Percentiles rank a stretch among this genome's conserved stretches.
Evolutionary conservation across 2,797 vertebrate species (phyloP).

Genomic region (Clarias pachynema): DNA sequence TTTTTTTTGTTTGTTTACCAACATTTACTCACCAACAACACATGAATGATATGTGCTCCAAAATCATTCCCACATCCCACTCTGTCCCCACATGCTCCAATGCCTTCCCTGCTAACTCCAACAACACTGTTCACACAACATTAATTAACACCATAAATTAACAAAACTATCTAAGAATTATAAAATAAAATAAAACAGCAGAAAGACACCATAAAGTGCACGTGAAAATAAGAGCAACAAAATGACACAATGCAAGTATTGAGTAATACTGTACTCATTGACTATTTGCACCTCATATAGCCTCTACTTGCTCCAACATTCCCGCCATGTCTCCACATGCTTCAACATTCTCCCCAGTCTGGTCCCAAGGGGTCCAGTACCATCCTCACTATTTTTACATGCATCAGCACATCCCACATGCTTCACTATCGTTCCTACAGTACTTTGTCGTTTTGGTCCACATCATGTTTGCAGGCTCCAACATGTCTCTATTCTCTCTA

Average conservation of each 20-base stretch:
- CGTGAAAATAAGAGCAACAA: too few relatives aligned
- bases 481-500: neutral
- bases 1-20: neutral
- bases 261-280: too few relatives aligned
- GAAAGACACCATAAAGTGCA: too few relatives aligned
- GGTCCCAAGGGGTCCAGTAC: neutral
- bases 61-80: neutral
- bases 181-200: too few relatives aligned
- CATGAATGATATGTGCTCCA: neutral
- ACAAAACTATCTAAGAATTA: too few relatives aligned
- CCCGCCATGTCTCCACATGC: neutral
- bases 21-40: too few relatives aligned
- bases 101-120: neutral
- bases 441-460: neutral
- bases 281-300: too few relatives aligned
- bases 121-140: neutral
- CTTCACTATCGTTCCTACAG: neutral
- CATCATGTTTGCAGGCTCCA: neutral
- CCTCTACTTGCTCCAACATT: neutral
- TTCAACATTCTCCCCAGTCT: neutral
- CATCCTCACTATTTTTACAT: neutral
- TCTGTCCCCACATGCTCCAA: neutral
- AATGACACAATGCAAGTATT: too few relatives aligned
- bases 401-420: neutral
- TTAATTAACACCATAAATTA: too few relatives aligned